Evolutionary conservation across 1,140 invertebrate species (phyloP).

Genomic region (Scaptomyza pallida): DNA sequence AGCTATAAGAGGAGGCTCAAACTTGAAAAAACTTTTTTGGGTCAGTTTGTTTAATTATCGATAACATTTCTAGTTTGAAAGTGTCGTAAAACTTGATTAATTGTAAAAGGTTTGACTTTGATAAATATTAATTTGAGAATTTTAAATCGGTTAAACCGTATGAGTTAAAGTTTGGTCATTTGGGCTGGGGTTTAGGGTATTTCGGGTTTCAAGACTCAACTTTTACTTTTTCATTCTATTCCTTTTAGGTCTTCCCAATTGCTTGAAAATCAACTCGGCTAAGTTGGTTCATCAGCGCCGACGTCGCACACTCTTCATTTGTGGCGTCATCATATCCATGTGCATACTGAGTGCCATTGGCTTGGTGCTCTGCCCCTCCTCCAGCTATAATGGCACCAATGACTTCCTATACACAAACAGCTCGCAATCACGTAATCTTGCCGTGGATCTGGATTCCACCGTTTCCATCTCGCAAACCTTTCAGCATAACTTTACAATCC

Average conservation of each 20-base stretch:
- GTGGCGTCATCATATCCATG: conserved; percentile 92
- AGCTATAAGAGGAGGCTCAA: too few relatives aligned
- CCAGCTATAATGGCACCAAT: conserved; percentile 57
- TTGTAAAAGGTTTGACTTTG: too few relatives aligned
- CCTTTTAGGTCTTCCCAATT: conserved; percentile 85
- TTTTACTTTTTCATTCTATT: too few relatives aligned
- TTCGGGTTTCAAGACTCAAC: too few relatives aligned
- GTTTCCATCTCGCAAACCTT: conserved; percentile 81
- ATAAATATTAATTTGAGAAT: too few relatives aligned
- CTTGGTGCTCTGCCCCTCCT: conserved; percentile 69
- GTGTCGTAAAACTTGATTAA: too few relatives aligned
- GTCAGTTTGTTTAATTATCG: too few relatives aligned
- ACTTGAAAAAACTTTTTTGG: too few relatives aligned
- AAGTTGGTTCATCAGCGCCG: conserved; percentile 89
- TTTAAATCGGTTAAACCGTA: too few relatives aligned
- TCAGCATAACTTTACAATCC: conserved; percentile 84
- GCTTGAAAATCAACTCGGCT: conserved; percentile 89
- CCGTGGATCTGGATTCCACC: conserved; percentile 72
- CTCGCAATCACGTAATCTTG: conserved; percentile 2
- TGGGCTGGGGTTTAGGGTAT: too few relatives aligned
- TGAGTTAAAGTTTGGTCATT: too few relatives aligned
- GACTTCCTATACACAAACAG: conserved; percentile 10
- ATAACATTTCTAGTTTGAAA: too few relatives aligned
- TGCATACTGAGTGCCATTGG: conserved; percentile 86
- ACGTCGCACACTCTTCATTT: conserved; percentile 91